Conservation (phyloP, 2,888 invertebrate species). For the Drosophila leonis region DNA sequence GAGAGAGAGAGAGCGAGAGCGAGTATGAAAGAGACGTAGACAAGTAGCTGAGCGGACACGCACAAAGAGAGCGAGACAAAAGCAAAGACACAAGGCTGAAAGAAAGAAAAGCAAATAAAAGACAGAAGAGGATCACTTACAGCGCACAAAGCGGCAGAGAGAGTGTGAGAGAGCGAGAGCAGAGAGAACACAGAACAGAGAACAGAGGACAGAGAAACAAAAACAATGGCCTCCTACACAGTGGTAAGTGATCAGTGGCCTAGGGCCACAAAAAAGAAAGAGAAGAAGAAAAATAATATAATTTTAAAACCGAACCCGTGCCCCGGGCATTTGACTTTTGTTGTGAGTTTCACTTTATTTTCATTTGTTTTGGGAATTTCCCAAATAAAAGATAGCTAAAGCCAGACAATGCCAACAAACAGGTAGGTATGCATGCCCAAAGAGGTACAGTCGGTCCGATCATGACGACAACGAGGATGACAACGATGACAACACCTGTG, state of each 20-base stretch:
- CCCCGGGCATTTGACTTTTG: constrained; percentile 77
- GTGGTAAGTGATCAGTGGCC: constrained; percentile 64
- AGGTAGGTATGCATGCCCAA: constrained; percentile 45
- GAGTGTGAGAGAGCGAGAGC: background rate
- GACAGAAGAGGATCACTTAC: constrained; percentile 53
- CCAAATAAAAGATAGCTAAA: constrained; percentile 75
- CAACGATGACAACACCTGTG: constrained; percentile 51
- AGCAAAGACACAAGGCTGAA: constrained; percentile 43
- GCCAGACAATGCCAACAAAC: constrained; percentile 65
- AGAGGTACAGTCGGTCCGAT: constrained; percentile 61
- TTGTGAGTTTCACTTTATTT: constrained; percentile 76
- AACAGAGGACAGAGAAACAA: constrained; percentile 1
- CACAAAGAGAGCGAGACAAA: constrained; percentile 72
- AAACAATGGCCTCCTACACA: constrained; percentile 76
- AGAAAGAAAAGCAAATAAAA: constrained; percentile 56
- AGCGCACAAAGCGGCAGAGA: constrained; percentile 19
- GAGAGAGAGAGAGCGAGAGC: constrained; percentile 11
- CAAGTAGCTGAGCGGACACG: constrained; percentile 41
- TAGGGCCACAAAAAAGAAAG: constrained; percentile 21
- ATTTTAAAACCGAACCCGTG: constrained; percentile 46
- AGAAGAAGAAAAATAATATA: constrained; percentile 13
- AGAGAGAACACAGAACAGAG: constrained; percentile 3
- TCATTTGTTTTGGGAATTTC: constrained; percentile 80
- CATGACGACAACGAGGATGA: constrained; percentile 52
- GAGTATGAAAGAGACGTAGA: constrained; percentile 16